Evolutionary conservation across 2,888 invertebrate species (phyloP), one percentile per base, ranked within the genome.

Genomic region (Noctua janthina): DNA sequence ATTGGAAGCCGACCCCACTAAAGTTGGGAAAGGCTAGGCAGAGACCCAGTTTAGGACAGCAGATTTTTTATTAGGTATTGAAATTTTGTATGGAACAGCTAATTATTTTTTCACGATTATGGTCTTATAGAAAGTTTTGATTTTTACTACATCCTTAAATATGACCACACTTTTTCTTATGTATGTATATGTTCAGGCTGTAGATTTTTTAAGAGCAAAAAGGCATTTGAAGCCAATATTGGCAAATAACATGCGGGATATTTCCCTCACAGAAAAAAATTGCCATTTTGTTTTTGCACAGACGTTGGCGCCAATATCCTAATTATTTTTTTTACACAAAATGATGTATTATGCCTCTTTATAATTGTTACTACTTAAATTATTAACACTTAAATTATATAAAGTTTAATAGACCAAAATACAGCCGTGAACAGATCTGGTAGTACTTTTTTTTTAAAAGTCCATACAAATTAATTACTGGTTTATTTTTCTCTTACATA

Each of bases 281-380:
- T 6, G 29, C n/a, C 20, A 66, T 76, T 43, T n/a, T 23, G 20
- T 35, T 69, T 15, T 39, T 13, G 54, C 35, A 23, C 72, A 79
- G 13, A 82, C 74, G 59, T n/a, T 83, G 74, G 74, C 76, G 67
- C 79, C 76, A 68, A 76, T 74, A 82, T 35, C 11, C n/a, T 76
- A 80, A 46, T 80, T 20, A 29, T 29, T 59, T 35, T 79, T n/a
- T 83, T 85, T 74, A 80, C 76, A 85, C 86, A 82, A 84, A 89
- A 79, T 86, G 81, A 68, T 87, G 90, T 92, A 93, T 94, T 94
- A 94, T 95, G 95, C 95, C 93, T 94, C 93, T 90, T 91, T 91
- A 92, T 91, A 93, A 94, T 93, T 93, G 93, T 93, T 92, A 92
- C 94, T 94, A 94, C 94, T 94, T 94, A 94, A 92, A 94, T 59